Base-by-base conservation (phyloP, 2,113 vertebrate species). In the Martes martes region DNA sequence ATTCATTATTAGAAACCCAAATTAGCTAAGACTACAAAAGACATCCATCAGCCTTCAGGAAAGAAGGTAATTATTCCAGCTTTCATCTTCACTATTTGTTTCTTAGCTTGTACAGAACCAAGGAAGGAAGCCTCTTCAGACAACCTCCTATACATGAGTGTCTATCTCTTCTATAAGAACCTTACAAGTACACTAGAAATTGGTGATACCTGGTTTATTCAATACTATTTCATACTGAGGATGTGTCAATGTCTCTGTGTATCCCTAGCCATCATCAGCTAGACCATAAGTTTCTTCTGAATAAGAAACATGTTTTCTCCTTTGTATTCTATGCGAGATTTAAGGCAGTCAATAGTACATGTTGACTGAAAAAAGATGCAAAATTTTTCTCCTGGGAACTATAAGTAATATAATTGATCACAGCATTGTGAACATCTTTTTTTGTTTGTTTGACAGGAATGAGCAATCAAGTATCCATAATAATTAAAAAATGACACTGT, bases 31-130 rank as follows among this genome's bases (percentile, higher is more conserved):
- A 89, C 33, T 85, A 59, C 50, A 92, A 92, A 74, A 80, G 5
- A 78, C 19, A 71, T n/a, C 87, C 33, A 16, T 47, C 52, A 63
- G 50, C n/a, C 11, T 50, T 59, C 19, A 65, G 45, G 47, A 94
- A 80, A 73, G 50, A 78, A 74, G 71, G 71, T 67, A 21, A 52
- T 45, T 78, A 63, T 73, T 93, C 67, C 67, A 36, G 28, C 52
- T 39, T 96, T 76, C 45, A 84, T 78, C 26, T 92, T 94, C 28
- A 67, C 57, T 89, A 84, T 81, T 73, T 73, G 55, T 89, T 95
- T 93, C 47, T 92, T 39, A 85, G 36, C 23, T 52, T 74, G 39
- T 85, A 95, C 16, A 69, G 80, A 92, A 89, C 19, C 52, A 61
- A 73, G n/a, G 76, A 82, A 96, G 8, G 71, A 9, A 31, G n/a